Evolutionary conservation across 2,888 invertebrate genomes (phyloP), one percentile per base, ranked within the genome.

Genomic region (Pristionchus japonicus): DNA sequence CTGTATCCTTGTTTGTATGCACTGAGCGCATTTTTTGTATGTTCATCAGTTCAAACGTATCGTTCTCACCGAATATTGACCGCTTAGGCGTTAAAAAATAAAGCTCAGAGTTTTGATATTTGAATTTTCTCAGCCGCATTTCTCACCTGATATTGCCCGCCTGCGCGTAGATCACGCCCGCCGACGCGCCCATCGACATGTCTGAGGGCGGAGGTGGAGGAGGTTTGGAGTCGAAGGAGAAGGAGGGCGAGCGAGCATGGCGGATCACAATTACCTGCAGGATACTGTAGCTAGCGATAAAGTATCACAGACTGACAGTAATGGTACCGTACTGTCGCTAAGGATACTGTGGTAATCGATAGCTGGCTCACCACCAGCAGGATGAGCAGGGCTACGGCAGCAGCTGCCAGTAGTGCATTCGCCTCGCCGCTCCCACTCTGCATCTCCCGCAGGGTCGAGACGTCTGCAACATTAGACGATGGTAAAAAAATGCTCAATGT

Each of bases 371-470:
- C 85, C 85, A 70, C 86, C 3, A 86, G 74, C 49, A 86, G 86
- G 6, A 86, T 70, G 6, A 86, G 31, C 47, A 86, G 15, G 1
- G 86, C 67, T 9, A 86, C 74, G 9, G 70, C 86, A 0, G 74
- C 74, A 34, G 74, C 52, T 23, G 49, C 86, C 87, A 90, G n/a
- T 20, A 74, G 40, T 17, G 87, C 74, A 80, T 87, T 74, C 1
- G 80, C 49, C 52, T 87, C 87, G 7, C 91, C 34, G 89, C 89
- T 67, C n/a, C 89, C 82, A 27, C 89, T 88, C 77, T 92, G 92
- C 88, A 92, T 91, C 77, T 92, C 91, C 57, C 91, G 90, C 3
- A 93, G 89, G 9, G 92, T 89, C 23, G 91, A 89, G 27, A 92
- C 88, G 90, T 93, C 92, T 92, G 80, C 11, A 83, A 90, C 23